A percentile compares a stretch with the other conserved stretches of the same genome.
These are phyloP conservation scores for Seira musarum DNA, from an alignment of 2,888 invertebrate genomes.

Conservation along the genomic window DNA sequence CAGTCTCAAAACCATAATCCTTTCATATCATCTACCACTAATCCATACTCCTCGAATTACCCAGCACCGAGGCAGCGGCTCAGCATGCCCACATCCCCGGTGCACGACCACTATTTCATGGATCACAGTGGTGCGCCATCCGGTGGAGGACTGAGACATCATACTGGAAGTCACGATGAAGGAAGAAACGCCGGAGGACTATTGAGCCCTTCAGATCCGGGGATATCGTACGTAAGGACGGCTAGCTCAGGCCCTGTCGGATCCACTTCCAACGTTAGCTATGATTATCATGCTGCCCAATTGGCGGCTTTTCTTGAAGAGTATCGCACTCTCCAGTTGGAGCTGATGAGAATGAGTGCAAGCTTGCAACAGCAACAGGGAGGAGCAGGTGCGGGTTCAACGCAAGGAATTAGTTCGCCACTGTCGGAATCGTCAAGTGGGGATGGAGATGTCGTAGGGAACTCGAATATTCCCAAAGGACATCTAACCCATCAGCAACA, in stretches of 20 bases:
- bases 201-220: constrained; percentile 71
- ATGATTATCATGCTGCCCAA: constrained; percentile 86
- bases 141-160: constrained; percentile 73
- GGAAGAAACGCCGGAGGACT: constrained; percentile 38
- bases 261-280: constrained; percentile 74
- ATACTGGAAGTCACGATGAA: constrained; percentile 51
- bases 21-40: constrained; percentile 38
- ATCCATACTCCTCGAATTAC: constrained; percentile 31
- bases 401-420: constrained; percentile 25
- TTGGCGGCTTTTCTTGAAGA: constrained; percentile 86
- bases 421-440: constrained; percentile 13
- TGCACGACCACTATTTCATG: constrained; percentile 71
- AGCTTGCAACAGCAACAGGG: constrained; percentile 45
- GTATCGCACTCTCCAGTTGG: constrained; percentile 83
- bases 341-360: constrained; percentile 82
- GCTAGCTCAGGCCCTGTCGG: constrained; percentile 57
- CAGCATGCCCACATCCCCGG: constrained; percentile 80
- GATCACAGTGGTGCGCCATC: constrained; percentile 72
- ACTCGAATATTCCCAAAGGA: constrained; percentile 46
- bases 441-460: no score
- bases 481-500: constrained; percentile 5
- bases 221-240: constrained; percentile 70
- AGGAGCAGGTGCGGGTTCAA: constrained; percentile 16
- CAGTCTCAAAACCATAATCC: constrained; percentile 40
- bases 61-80: constrained; percentile 73